Conservation (phyloP, 2,888 invertebrate species). For the Agonopterix heracliana region DNA sequence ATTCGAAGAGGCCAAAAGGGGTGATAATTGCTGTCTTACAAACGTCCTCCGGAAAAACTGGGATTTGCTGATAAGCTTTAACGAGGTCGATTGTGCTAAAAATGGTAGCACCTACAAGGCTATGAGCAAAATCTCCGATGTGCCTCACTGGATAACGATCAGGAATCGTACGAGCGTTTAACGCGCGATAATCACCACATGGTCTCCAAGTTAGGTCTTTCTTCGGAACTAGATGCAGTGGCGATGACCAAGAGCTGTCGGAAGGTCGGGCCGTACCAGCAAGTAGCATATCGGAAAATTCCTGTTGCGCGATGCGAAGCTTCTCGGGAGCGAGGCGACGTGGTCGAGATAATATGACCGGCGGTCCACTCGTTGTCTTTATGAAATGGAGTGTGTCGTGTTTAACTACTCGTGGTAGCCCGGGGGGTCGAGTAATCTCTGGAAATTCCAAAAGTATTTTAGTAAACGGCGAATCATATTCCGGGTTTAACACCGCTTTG, state of each 20-base stretch:
- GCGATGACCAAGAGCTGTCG: slow-evolving; percentile 13
- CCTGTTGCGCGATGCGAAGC: slow-evolving; percentile 13
- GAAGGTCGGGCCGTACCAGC: slow-evolving; percentile 17
- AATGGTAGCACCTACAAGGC: slow-evolving; percentile 5
- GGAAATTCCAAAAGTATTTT: neutral
- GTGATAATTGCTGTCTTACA: too few species aligned
- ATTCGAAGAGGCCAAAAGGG: too few species aligned
- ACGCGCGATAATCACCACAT: slow-evolving; percentile 28
- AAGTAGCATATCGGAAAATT: slow-evolving; percentile 19
- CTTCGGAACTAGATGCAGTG: slow-evolving; percentile 21
- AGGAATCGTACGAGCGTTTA: neutral
- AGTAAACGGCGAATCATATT: neutral
- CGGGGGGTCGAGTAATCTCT: neutral
- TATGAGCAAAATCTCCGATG: slow-evolving; percentile 10
- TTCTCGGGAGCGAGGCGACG: slow-evolving; percentile 19
- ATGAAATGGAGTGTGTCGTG: slow-evolving; percentile 21
- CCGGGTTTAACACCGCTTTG: neutral
- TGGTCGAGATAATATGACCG: slow-evolving; percentile 11
- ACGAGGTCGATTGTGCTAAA: neutral
- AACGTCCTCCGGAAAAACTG: too few species aligned
- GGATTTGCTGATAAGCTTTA: too few species aligned
- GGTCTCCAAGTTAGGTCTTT: slow-evolving; percentile 21
- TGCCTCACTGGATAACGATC: slow-evolving; percentile 5
- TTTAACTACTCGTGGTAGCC: neutral
- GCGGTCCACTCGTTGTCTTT: slow-evolving; percentile 13